A percentile compares a stretch with the other conserved stretches of the same genome.
These are phyloP conservation scores for Planococcus citri DNA, from an alignment of 1,140 invertebrate species.

Conservation along the genomic window DNA sequence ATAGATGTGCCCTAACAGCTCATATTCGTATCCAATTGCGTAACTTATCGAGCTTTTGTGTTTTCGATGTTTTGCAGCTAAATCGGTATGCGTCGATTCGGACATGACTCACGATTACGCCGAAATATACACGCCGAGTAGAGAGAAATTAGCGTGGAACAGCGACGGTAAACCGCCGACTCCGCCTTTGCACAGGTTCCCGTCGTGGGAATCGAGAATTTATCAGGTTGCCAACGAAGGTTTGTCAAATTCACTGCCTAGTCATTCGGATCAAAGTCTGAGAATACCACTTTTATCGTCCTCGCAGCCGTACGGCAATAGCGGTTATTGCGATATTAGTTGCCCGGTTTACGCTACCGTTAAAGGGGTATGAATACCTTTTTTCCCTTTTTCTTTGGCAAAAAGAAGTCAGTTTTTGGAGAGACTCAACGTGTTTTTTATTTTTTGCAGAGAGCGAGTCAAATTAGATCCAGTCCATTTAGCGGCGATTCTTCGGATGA, in stretches of 20 bases:
- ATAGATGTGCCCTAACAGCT: background rate
- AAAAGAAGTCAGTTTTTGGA: background rate
- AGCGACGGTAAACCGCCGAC: constrained; percentile 55
- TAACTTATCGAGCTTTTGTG: no score
- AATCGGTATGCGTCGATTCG: constrained; percentile 30
- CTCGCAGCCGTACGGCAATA: constrained; percentile 25
- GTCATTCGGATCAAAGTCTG: constrained; percentile 34
- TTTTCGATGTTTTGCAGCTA: constrained; percentile 23
- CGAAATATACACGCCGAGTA: constrained; percentile 84
- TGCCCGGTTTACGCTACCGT: constrained; percentile 92
- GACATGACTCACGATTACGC: constrained; percentile 72
- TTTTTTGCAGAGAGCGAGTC: constrained; percentile 64
- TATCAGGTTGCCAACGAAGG: constrained; percentile 80
- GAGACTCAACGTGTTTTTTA: constrained; percentile 4
- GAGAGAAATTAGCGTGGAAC: constrained; percentile 42
- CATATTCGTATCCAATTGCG: no score
- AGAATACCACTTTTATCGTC: constrained; percentile 33
- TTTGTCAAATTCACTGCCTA: constrained; percentile 39
- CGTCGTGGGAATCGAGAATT: constrained; percentile 88
- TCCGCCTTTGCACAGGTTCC: constrained; percentile 76
- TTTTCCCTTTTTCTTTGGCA: constrained; percentile 10
- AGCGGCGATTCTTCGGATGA: constrained; percentile 90
- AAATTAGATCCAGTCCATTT: constrained; percentile 89
- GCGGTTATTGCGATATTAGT: constrained; percentile 68
- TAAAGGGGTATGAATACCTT: constrained; percentile 59